Evolutionary conservation across 2,888 invertebrate species (phyloP).

Genomic region (Erebia palarica): DNA sequence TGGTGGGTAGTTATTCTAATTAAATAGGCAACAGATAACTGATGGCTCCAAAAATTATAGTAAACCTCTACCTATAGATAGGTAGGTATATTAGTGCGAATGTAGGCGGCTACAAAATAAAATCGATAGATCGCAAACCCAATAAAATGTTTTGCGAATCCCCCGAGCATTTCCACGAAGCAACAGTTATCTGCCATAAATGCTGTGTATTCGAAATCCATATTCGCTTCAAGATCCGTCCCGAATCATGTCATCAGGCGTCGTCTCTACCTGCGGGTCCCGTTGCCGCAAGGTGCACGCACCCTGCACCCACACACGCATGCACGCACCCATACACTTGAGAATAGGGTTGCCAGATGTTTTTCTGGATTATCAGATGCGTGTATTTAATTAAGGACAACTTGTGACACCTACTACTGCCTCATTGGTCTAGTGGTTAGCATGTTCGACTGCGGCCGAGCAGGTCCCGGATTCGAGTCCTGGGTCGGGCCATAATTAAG

Average conservation of each 20-base stretch:
- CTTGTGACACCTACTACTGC: no score
- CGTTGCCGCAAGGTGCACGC: constrained; percentile 78
- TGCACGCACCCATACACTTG: constrained; percentile 46
- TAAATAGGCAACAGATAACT: neutral
- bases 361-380: constrained; percentile 8
- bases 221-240: constrained; percentile 72
- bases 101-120: neutral
- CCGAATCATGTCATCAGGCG: constrained; percentile 69
- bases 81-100: neutral
- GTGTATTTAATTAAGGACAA: neutral
- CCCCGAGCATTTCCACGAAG: constrained; percentile 39
- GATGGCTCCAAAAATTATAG: no score
- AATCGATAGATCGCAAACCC: neutral
- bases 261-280: constrained; percentile 76
- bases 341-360: constrained; percentile 35
- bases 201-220: constrained; percentile 48
- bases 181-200: constrained; percentile 36
- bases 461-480: no score
- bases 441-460: no score
- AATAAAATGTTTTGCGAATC: constrained; percentile 29
- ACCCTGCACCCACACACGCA: constrained; percentile 47
- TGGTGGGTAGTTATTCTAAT: no score
- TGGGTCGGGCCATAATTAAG: no score
- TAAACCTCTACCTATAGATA: no score
- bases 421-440: no score